Conservation (phyloP, 1,140 invertebrate genomes). For the Trichomalopsis sarcophagae region DNA sequence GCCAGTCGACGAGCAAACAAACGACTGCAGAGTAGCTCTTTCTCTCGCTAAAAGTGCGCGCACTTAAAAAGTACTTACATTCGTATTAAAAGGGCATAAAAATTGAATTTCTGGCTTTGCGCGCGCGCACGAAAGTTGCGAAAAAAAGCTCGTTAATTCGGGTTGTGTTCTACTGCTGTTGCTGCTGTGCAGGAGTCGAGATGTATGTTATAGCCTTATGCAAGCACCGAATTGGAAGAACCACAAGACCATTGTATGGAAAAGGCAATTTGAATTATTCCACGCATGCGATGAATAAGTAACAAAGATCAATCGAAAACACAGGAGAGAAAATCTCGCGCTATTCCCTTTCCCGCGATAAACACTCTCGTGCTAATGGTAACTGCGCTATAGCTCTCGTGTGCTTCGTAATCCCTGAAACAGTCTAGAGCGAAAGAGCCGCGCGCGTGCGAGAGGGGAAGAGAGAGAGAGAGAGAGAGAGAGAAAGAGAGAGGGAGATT, state of each 20-base stretch:
- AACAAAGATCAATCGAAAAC: too few relatives aligned
- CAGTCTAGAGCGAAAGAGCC: not conserved
- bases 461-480: too few relatives aligned
- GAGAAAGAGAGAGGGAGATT: constrained; percentile 9
- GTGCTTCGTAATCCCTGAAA: constrained; percentile 16
- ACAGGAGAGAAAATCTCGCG: too few relatives aligned
- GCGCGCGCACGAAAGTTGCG: not conserved
- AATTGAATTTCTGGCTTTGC: constrained; percentile 18
- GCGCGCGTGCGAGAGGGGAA: not conserved
- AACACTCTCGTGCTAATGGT: not conserved
- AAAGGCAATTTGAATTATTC: too few relatives aligned
- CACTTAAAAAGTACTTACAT: constrained; percentile 28
- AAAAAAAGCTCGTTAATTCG: constrained; percentile 7
- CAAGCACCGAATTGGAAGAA: too few relatives aligned
- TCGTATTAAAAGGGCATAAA: constrained; percentile 38
- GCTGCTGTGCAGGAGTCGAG: not conserved
- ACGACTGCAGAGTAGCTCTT: not conserved
- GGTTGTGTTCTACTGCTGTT: not conserved
- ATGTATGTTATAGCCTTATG: not conserved
- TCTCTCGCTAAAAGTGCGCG: not conserved
- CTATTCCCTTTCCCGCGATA: not conserved
- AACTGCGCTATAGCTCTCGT: not conserved
- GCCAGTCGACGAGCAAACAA: not conserved
- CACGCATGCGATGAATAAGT: too few relatives aligned
- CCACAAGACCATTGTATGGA: too few relatives aligned